Conservation (phyloP, 2,113 vertebrate genomes). For the Struthidea cinerea region DNA sequence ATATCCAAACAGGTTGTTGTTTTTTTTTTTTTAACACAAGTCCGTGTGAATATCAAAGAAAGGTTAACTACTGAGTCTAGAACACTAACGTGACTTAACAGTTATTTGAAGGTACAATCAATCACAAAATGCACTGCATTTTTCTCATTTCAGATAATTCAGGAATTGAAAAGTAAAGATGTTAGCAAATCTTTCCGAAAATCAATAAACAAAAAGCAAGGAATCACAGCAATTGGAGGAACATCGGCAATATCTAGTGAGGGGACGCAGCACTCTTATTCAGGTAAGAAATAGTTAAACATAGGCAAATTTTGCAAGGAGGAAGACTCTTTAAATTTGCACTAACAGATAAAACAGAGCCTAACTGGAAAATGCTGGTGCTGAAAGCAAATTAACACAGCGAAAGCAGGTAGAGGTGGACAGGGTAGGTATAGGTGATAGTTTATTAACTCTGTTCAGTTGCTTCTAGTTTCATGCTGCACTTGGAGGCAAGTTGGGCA, state of each 20-base stretch:
- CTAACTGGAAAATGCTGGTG: neutral
- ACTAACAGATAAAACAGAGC: neutral
- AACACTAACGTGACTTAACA: neutral
- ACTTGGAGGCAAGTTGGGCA: neutral
- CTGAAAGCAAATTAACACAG: neutral
- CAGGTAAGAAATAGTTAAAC: slow-evolving; percentile 76
- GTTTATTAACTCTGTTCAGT: neutral
- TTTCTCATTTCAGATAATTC: slow-evolving; percentile 79
- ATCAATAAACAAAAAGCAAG: slow-evolving; percentile 85
- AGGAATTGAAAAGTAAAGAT: slow-evolving; percentile 93
- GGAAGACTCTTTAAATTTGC: neutral
- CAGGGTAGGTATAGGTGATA: neutral
- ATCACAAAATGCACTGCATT: neutral
- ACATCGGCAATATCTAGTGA: slow-evolving; percentile 88
- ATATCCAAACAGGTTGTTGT: neutral
- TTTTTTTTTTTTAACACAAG: neutral
- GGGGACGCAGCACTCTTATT: slow-evolving; percentile 96
- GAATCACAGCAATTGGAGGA: slow-evolving; percentile 92
- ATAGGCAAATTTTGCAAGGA: neutral
- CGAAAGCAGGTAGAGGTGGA: neutral
- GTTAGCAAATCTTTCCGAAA: slow-evolving; percentile 90
- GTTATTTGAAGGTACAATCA: neutral
- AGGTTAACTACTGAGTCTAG: neutral
- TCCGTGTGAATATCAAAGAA: neutral
- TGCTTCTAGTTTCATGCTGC: neutral